These are phyloP conservation scores for Drosophila falleni DNA, from an alignment of 2,888 invertebrate genomes.

Conservation along the genomic window DNA sequence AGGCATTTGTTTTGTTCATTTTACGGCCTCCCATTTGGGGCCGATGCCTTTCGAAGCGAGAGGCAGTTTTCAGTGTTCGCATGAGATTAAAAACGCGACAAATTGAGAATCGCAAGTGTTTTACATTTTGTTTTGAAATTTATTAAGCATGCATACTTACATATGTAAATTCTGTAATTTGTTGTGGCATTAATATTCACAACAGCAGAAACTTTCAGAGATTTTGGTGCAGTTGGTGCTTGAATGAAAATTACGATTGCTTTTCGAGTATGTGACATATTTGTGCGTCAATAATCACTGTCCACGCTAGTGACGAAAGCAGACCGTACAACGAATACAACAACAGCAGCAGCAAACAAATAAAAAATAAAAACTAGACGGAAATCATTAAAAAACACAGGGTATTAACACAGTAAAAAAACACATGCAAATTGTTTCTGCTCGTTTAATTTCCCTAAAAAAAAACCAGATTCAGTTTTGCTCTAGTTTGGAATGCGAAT, in stretches of 20 bases:
- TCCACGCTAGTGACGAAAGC: no score
- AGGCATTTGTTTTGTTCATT: conserved; percentile 18
- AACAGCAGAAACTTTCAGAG: conserved; percentile 8
- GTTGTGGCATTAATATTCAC: conserved; percentile 12
- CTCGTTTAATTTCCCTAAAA: conserved; percentile 4
- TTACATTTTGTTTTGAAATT: conserved; percentile 16
- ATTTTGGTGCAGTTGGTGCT: conserved; percentile 1
- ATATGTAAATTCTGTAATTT: conserved; percentile 8
- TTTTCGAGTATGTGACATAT: conserved; percentile 24
- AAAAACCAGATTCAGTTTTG: conserved; percentile 3
- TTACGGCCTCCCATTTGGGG: conserved; percentile 26
- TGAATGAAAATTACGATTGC: conserved; percentile 27
- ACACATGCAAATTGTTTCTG: conserved; percentile 11
- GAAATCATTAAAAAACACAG: conserved; percentile 7
- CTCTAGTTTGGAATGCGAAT: conserved; percentile 9
- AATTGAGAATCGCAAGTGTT: conserved; percentile 22
- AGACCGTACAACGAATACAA: no score
- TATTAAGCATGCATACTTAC: not conserved
- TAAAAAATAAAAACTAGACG: not conserved
- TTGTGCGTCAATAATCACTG: conserved; percentile 17
- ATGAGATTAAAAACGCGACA: conserved; percentile 22
- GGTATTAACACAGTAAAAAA: not conserved
- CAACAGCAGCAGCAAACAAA: conserved; percentile 1
- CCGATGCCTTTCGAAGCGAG: conserved; percentile 30
- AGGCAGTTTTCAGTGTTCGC: conserved; percentile 38